A percentile compares a stretch with the other conserved stretches of the same genome.
These are phyloP conservation scores for Thaumetopoea pityocampa DNA, from an alignment of 1,140 invertebrate species.

Conservation along the genomic window DNA sequence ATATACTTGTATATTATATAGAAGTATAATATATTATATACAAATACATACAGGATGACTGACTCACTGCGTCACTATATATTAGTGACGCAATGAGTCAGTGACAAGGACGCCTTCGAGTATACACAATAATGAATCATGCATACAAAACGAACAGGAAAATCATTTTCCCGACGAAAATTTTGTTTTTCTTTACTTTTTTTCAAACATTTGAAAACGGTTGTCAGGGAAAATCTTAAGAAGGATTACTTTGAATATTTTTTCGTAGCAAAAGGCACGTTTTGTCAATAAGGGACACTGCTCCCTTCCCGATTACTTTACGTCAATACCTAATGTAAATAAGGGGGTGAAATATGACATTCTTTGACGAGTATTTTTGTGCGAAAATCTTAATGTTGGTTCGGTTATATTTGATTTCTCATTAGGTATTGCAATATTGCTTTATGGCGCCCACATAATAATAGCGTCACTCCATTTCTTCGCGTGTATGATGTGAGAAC, in stretches of 20 bases:
- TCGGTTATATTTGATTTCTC: conserved; percentile 9
- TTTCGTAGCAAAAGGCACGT: conserved; percentile 43
- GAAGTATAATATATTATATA: too few relatives aligned
- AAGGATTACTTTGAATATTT: conserved; percentile 55
- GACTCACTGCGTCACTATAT: too few relatives aligned
- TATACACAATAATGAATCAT: too few relatives aligned
- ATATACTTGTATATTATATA: too few relatives aligned
- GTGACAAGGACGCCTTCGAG: too few relatives aligned
- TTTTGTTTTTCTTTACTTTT: conserved; percentile 6
- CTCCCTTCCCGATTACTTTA: conserved; percentile 51
- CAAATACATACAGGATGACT: too few relatives aligned
- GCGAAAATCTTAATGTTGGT: conserved; percentile 2
- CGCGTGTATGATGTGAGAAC: too few relatives aligned
- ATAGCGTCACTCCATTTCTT: too few relatives aligned
- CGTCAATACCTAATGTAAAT: conserved; percentile 53
- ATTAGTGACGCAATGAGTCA: too few relatives aligned
- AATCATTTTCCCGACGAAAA: conserved; percentile 10
- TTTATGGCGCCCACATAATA: too few relatives aligned
- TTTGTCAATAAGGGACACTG: conserved; percentile 54
- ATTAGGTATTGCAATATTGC: conserved; percentile 11
- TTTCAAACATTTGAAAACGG: conserved; percentile 20
- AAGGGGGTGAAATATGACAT: conserved; percentile 31
- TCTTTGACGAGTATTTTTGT: conserved; percentile 21
- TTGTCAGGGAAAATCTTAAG: conserved; percentile 7
- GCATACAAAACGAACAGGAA: conserved; percentile 12